Base-by-base conservation (phyloP, 2,797 vertebrate genomes). In the Emydoidea blandingii region DNA sequence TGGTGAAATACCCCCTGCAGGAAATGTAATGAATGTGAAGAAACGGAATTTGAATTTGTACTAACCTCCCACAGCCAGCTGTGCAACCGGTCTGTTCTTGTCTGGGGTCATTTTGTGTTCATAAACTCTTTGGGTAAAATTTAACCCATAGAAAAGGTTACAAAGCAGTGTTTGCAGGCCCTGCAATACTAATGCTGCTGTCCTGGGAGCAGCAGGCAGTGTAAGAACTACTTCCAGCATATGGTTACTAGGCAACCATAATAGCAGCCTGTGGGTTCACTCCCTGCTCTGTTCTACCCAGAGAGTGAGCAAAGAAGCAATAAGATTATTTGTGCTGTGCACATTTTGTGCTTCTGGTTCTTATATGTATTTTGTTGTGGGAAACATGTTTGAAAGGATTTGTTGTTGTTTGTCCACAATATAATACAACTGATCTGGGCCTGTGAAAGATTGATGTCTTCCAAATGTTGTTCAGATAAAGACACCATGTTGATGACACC, bases 401-500 rank as follows among this genome's bases (percentile, higher is more conserved):
- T 81, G 25, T 41, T 90, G 49, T 85, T 95, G 52, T 89, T 88
- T 34, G 57, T 79, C 52, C 3, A 0, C 92, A 90, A 44, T 2
- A 34, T 82, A 95, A 93, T 21, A 57, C 87, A 91, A 94, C 84
- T 84, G 84, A 93, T 41, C 92, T 76, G 90, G 92, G 94, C 94
- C 95, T 1, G 49, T 81, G 93, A 31, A 78, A 49, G 44, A 76
- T 8, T 16, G 85, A 92, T 52, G 91, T 83, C 15, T 87, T 93
- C 88, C 95, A 89, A 94, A 86, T 90, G 93, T 90, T 81, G 86
- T 47, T 34, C 96, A 92, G 92, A 95, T 88, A 96, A 88, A 96
- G 94, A 88, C 90, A 88, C 89, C 86, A 93, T 41, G 44, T 85
- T 50, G 89, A 89, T 92, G 91, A 96, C 92, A 87, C 93, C 88